Percentiles rank a stretch among this genome's conserved stretches.
Evolutionary conservation across 2,888 invertebrate species (phyloP).

Genomic region (Meiosimyza decipiens): DNA sequence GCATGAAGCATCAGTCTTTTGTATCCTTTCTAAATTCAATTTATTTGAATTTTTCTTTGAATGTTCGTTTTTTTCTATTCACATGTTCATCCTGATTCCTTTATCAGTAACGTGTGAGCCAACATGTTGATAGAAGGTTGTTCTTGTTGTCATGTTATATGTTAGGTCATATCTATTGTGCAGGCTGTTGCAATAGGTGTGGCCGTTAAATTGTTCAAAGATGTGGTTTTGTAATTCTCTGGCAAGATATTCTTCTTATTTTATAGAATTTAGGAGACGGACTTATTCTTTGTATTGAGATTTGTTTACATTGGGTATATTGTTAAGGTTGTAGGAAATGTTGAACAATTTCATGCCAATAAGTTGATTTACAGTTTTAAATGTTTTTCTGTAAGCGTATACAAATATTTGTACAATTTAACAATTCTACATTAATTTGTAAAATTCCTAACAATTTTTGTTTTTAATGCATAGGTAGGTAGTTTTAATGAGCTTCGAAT

Average conservation of each 20-base stretch:
- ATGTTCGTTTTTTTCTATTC: constrained; percentile 6
- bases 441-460: no score
- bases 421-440: no score
- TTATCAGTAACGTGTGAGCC: not conserved
- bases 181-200: constrained; percentile 22
- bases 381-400: no score
- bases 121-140: constrained; percentile 2
- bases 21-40: constrained; percentile 30
- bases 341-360: no score
- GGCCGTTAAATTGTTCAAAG: constrained; percentile 28
- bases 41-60: constrained; percentile 24
- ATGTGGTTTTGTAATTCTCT: constrained; percentile 30
- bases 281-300: not conserved
- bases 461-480: no score
- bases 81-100: not conserved
- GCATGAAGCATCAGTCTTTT: not conserved
- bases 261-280: constrained; percentile 7
- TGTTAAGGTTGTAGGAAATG: not conserved
- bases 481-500: no score
- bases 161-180: not conserved
- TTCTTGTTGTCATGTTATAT: not conserved
- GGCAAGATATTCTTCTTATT: constrained; percentile 37
- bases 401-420: no score
- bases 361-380: no score
- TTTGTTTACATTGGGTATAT: constrained; percentile 10